Conservation (phyloP, 2,113 vertebrate genomes). For the Nanorana parkeri region DNA sequence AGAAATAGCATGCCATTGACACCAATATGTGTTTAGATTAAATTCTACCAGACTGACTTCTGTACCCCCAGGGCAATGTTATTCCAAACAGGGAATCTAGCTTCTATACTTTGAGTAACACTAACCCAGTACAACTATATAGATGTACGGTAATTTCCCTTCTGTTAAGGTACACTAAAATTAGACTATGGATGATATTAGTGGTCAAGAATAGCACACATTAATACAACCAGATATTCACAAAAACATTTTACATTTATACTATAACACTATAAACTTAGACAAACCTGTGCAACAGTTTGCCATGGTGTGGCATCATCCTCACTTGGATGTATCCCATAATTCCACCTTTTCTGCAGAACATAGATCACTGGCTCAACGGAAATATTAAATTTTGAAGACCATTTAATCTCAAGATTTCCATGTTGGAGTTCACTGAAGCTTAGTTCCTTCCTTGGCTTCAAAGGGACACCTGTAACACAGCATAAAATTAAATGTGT, state of each 20-base stretch:
- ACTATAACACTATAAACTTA: neutral
- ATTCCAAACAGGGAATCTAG: no score
- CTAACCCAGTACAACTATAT: no score
- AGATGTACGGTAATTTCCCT: no score
- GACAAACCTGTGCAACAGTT: conserved; percentile 87
- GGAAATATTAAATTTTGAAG: conserved; percentile 94
- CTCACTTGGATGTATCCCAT: conserved; percentile 93
- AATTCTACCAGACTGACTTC: no score
- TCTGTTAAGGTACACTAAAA: no score
- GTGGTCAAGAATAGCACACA: no score
- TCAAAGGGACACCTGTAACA: conserved; percentile 85
- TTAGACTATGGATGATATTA: no score
- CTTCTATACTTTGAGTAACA: no score
- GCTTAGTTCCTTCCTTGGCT: conserved; percentile 90
- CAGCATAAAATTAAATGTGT: neutral
- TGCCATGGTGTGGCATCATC: conserved; percentile 89
- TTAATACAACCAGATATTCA: neutral
- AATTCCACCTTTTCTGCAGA: conserved; percentile 92
- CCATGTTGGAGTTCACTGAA: conserved; percentile 84
- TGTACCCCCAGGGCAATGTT: no score
- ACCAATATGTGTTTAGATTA: no score
- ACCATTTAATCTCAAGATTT: conserved; percentile 91
- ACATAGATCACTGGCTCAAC: conserved; percentile 94
- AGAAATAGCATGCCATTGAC: no score
- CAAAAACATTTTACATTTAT: neutral